These are phyloP conservation scores for Sebastes cheni DNA, from an alignment of 2,797 vertebrate species.

Conservation along the genomic window DNA sequence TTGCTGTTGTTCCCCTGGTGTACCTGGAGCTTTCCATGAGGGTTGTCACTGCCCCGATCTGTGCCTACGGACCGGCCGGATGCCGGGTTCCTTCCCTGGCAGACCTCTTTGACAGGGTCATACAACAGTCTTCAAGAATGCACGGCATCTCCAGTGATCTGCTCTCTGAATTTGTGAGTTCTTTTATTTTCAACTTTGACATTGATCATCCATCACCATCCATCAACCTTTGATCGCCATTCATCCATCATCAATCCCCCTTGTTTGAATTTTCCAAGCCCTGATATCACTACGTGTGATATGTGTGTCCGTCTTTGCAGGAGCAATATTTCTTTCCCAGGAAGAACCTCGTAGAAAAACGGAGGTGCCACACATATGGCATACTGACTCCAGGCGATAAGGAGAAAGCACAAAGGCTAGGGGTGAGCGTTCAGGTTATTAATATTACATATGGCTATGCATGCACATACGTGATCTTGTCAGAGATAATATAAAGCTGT, in stretches of 20 bases:
- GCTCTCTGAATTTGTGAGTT: conserved; percentile 69
- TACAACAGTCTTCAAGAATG: conserved; percentile 77
- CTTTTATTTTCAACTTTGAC: conserved; percentile 13
- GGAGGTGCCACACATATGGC: conserved; percentile 75
- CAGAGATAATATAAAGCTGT: neutral
- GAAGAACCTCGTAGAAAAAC: conserved; percentile 63
- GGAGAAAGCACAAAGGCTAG: conserved; percentile 75
- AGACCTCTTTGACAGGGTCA: conserved; percentile 76
- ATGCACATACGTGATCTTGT: neutral
- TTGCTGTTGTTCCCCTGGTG: conserved; percentile 47
- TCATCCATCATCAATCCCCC: conserved; percentile 33
- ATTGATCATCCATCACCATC: conserved; percentile 37
- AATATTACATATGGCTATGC: neutral
- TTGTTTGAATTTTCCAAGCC: neutral
- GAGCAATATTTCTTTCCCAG: conserved; percentile 67
- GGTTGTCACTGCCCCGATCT: conserved; percentile 31
- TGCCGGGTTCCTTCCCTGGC: conserved; percentile 60
- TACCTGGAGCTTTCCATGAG: conserved; percentile 29
- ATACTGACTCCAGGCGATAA: conserved; percentile 77
- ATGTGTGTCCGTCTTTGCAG: conserved; percentile 39
- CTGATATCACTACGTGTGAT: neutral
- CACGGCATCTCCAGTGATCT: conserved; percentile 76
- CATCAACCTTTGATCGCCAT: conserved; percentile 19
- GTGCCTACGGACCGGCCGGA: conserved; percentile 22
- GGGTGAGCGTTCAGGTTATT: conserved; percentile 58